phyloP scores from a whole-genome alignment of 1,140 invertebrate species.

The Ctenoplectra terminalis region DNA sequence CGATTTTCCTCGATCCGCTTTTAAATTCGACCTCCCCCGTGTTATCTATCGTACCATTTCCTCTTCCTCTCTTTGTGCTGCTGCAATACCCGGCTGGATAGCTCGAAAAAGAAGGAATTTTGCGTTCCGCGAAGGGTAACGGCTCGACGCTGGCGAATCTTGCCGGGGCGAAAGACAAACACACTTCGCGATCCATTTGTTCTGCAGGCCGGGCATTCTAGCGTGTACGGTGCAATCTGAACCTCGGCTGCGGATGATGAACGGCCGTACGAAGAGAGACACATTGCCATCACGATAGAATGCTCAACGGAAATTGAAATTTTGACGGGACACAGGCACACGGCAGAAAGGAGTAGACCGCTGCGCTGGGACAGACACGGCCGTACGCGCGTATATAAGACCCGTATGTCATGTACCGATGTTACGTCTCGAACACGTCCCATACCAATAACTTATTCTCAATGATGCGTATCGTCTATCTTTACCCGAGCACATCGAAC shows the following conservation, averaged over 20 bases:
- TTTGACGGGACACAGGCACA: constrained; percentile 73
- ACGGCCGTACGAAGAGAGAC: constrained; percentile 71
- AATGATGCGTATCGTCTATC: constrained; percentile 75
- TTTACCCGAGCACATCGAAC: constrained; percentile 62
- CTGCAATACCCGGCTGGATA: neutral
- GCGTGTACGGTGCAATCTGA: constrained; percentile 48
- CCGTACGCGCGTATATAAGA: constrained; percentile 58
- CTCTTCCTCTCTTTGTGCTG: neutral
- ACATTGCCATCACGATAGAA: constrained; percentile 74
- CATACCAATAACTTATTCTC: constrained; percentile 76
- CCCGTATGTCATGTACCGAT: constrained; percentile 71
- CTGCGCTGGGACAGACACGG: constrained; percentile 34
- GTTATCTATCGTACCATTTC: neutral
- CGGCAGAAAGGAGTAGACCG: constrained; percentile 55
- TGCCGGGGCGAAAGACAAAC: constrained; percentile 46
- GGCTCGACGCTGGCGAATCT: constrained; percentile 5
- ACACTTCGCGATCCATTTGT: constrained; percentile 65
- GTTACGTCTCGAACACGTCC: constrained; percentile 66
- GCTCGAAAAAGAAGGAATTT: constrained; percentile 14
- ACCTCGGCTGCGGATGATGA: constrained; percentile 67
- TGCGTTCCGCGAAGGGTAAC: neutral
- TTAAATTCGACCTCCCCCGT: neutral
- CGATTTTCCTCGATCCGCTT: constrained; percentile 11
- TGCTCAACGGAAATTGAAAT: constrained; percentile 79
- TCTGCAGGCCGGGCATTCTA: constrained; percentile 32